phyloP scores from a whole-genome alignment of 2,113 vertebrate genomes.

The Tyrannus savana region DNA sequence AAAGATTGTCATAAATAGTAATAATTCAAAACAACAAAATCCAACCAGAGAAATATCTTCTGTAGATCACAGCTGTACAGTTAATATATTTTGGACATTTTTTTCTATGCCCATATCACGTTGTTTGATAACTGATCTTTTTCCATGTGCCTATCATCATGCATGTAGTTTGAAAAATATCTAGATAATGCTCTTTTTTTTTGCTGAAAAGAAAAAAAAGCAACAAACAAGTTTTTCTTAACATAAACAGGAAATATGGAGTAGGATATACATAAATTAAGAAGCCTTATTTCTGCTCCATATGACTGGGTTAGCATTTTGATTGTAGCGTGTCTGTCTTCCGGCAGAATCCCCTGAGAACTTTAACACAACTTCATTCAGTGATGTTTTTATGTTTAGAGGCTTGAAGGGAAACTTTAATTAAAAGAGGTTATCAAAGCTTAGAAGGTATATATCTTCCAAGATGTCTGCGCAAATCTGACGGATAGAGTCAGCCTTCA shows the following conservation, averaged over 20 bases:
- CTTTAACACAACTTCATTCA: not conserved
- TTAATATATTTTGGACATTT: not conserved
- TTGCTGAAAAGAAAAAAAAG: not conserved
- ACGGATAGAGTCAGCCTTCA: not conserved
- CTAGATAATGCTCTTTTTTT: not conserved
- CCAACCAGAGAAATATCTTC: not conserved
- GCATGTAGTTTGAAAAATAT: not conserved
- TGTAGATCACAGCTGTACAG: not conserved
- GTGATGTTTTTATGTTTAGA: not conserved
- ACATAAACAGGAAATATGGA: not conserved
- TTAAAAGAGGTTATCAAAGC: not conserved
- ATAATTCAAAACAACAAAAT: not conserved
- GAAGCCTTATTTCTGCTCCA: not conserved
- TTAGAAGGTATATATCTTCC: not conserved
- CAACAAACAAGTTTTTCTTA: not conserved
- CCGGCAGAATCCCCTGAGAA: not conserved
- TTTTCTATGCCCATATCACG: accelerated
- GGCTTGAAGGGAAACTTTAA: not conserved
- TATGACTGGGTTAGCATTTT: not conserved
- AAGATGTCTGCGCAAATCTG: not conserved
- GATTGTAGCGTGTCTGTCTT: not conserved
- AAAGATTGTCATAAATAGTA: not conserved
- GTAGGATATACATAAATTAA: not conserved
- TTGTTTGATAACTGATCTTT: not conserved
- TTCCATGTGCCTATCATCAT: not conserved